Percentiles rank a stretch among this genome's conserved stretches.
phyloP scores from a whole-genome alignment of 2,797 vertebrate genomes.

The Carduelis carduelis region DNA sequence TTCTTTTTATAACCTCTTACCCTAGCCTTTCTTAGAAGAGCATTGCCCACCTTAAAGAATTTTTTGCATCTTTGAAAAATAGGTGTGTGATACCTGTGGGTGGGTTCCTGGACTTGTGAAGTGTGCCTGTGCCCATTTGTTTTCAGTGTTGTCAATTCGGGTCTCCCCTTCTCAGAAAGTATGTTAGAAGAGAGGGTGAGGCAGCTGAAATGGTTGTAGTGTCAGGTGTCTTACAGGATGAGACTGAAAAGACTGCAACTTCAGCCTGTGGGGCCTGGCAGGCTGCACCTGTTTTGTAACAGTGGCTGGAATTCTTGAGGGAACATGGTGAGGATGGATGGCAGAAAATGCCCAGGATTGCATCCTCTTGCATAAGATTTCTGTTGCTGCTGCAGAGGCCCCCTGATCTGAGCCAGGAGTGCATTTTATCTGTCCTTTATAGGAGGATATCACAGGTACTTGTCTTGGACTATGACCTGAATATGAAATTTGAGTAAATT shows the following conservation, averaged over 20 bases:
- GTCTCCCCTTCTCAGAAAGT: not conserved
- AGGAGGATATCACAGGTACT: not conserved
- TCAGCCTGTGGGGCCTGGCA: not conserved
- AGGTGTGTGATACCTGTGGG: not conserved
- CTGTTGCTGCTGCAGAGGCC: not conserved
- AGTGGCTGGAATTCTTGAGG: not conserved
- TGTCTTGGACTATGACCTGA: not conserved
- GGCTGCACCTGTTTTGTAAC: not conserved
- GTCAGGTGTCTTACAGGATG: not conserved
- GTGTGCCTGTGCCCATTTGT: fast-evolving
- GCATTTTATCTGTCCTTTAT: not conserved
- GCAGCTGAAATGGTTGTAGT: not conserved
- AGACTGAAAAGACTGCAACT: not conserved
- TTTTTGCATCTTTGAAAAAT: not conserved
- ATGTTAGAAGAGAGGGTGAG: not conserved
- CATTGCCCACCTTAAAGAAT: not conserved
- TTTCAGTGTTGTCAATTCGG: not conserved
- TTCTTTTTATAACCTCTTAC: not conserved
- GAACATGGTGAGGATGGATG: fast-evolving
- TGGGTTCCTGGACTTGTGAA: not conserved
- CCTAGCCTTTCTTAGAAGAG: not conserved
- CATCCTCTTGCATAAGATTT: not conserved
- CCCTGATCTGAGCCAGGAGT: not conserved
- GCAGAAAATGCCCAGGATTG: not conserved
- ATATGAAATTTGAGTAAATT: not conserved